A percentile compares a stretch with the other conserved stretches of the same genome.
Evolutionary conservation across 2,888 invertebrate genomes (phyloP).

Genomic region (Chrysomela aeneicollis): DNA sequence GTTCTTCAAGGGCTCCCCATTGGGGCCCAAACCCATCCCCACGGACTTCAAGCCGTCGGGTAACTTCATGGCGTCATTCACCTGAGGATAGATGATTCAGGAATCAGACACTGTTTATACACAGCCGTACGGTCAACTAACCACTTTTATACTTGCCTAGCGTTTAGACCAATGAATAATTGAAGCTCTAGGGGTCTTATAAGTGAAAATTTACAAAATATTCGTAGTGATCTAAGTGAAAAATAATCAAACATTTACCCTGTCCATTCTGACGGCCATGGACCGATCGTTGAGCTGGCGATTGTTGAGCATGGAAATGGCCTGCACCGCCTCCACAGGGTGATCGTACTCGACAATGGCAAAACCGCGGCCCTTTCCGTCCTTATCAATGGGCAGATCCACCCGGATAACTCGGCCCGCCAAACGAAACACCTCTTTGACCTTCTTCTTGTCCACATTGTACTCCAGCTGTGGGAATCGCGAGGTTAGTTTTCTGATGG

Average conservation of each 20-base stretch:
- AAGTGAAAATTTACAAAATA: too few species aligned
- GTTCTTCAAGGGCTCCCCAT: constrained; percentile 88
- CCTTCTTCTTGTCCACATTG: constrained; percentile 35
- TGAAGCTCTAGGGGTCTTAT: too few species aligned
- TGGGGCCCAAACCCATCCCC: constrained; percentile 92
- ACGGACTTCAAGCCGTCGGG: constrained; percentile 92
- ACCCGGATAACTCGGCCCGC: constrained; percentile 93
- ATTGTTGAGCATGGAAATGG: constrained; percentile 97
- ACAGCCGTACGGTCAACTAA: too few species aligned
- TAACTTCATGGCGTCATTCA: constrained; percentile 76
- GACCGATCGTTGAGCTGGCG: constrained; percentile 91
- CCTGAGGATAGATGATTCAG: too few species aligned
- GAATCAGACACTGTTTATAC: too few species aligned
- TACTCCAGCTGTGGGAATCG: constrained; percentile 63
- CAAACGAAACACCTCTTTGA: constrained; percentile 59
- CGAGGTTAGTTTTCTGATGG: not conserved
- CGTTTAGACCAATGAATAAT: too few species aligned
- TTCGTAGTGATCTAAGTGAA: too few species aligned
- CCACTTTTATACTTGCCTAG: too few species aligned
- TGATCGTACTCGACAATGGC: constrained; percentile 96
- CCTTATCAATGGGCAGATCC: constrained; percentile 91
- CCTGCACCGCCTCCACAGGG: constrained; percentile 97
- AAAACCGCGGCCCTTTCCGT: constrained; percentile 96
- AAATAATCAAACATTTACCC: constrained; percentile 61
- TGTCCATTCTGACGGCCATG: constrained; percentile 94